phyloP scores from a whole-genome alignment of 2,113 vertebrate genomes.

The Cololabis saira region DNA sequence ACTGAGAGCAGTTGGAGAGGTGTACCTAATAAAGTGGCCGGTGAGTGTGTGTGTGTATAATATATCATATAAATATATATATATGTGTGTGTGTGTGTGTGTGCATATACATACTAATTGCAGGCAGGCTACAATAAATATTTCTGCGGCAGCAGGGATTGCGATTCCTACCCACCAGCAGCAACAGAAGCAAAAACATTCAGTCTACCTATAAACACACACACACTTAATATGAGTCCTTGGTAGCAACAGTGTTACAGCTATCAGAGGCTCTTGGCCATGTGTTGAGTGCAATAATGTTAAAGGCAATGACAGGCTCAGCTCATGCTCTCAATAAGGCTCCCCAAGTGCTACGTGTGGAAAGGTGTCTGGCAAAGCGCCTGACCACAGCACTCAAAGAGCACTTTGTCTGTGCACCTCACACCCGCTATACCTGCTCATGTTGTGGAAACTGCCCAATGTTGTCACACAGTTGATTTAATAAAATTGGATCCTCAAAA shows the following conservation, averaged over 20 bases:
- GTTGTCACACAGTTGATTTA: constrained; percentile 85
- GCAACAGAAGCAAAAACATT: constrained; percentile 68
- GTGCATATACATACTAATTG: not conserved
- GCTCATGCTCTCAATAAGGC: constrained; percentile 74
- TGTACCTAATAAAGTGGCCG: no score
- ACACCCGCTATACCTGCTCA: constrained; percentile 82
- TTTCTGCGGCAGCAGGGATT: constrained; percentile 41
- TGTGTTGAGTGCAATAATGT: constrained; percentile 76
- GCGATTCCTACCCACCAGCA: constrained; percentile 18
- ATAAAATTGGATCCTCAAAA: constrained; percentile 84
- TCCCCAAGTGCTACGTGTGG: constrained; percentile 82
- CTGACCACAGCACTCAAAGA: constrained; percentile 84
- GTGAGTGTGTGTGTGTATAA: no score
- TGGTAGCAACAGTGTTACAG: constrained; percentile 58
- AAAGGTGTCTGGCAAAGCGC: constrained; percentile 84
- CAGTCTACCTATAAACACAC: constrained; percentile 40
- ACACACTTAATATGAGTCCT: constrained; percentile 21
- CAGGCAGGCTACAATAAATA: constrained; percentile 25
- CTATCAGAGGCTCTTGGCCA: constrained; percentile 65
- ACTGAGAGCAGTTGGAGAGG: no score
- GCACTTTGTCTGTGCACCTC: constrained; percentile 82
- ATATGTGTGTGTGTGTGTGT: no score
- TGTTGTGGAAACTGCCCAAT: constrained; percentile 74
- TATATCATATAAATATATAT: no score
- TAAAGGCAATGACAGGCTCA: constrained; percentile 66